These are phyloP conservation scores for Drosophila yakuba DNA, from an alignment of 1,140 invertebrate genomes.

Conservation along the genomic window DNA sequence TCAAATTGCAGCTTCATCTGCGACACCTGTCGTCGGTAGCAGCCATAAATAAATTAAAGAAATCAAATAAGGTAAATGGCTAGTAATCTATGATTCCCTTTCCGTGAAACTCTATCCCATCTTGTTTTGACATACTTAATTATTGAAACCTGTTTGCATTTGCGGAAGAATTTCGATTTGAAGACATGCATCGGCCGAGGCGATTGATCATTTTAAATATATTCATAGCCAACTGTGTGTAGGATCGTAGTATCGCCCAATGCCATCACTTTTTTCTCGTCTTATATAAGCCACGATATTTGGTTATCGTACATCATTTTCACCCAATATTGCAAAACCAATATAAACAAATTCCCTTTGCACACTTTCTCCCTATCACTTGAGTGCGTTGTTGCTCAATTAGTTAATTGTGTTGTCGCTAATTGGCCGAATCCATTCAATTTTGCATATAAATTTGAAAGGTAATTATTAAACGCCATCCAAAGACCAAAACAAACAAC, in stretches of 20 bases:
- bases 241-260: background rate
- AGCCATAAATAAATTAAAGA: slow-evolving; percentile 4
- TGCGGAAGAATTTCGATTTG: slow-evolving; percentile 15
- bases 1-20: background rate
- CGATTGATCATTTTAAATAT: background rate
- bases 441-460: slow-evolving; percentile 36
- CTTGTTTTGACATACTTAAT: background rate
- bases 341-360: slow-evolving; percentile 1
- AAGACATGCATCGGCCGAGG: background rate
- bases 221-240: background rate
- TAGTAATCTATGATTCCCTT: slow-evolving; percentile 10
- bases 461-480: slow-evolving; percentile 20
- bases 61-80: too few relatives aligned
- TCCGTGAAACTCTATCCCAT: slow-evolving; percentile 9
- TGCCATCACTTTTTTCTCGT: background rate
- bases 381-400: slow-evolving; percentile 10
- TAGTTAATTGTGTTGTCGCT: slow-evolving; percentile 28
- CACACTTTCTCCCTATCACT: slow-evolving; percentile 28
- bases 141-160: slow-evolving; percentile 12
- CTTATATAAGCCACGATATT: background rate
- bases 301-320: background rate
- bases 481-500: slow-evolving; percentile 35
- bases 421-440: slow-evolving; percentile 33
- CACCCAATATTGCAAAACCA: too few relatives aligned
- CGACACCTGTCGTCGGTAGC: slow-evolving; percentile 9